Conservation (phyloP, 1,140 invertebrate genomes). For the Phenacoccus solenopsis region DNA sequence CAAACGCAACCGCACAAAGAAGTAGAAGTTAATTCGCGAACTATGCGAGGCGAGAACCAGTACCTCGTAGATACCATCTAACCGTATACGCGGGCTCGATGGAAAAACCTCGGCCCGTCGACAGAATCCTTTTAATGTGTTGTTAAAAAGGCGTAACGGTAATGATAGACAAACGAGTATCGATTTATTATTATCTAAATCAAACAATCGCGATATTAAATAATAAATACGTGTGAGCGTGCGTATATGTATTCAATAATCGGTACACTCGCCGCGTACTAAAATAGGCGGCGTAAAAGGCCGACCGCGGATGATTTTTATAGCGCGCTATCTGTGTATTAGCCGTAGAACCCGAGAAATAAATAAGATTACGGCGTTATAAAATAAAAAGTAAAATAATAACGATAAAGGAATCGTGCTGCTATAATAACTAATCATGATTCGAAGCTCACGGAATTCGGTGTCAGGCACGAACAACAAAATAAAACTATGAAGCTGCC, state of each 20-base stretch:
- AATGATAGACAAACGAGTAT: conserved; percentile 14
- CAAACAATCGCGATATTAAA: conserved; percentile 16
- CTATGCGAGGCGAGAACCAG: too few relatives aligned
- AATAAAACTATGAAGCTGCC: conserved; percentile 12
- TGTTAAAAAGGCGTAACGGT: conserved; percentile 14
- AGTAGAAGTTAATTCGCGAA: background rate
- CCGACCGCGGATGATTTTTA: background rate
- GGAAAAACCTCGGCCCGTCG: background rate
- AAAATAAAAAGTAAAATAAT: conserved; percentile 12
- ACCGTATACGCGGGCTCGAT: too few relatives aligned
- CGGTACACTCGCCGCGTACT: background rate
- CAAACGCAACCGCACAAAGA: background rate
- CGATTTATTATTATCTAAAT: conserved; percentile 16
- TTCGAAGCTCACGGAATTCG: conserved; percentile 17
- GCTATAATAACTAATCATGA: conserved; percentile 17
- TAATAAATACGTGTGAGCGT: conserved; percentile 12
- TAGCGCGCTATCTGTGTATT: background rate
- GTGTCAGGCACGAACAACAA: conserved; percentile 15
- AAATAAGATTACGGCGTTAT: conserved; percentile 5
- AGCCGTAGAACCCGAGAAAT: background rate
- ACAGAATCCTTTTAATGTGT: conserved; percentile 7
- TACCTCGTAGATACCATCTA: background rate
- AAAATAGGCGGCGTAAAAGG: conserved; percentile 8
- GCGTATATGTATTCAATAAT: conserved; percentile 12
- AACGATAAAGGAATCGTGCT: background rate